These are phyloP conservation scores for Chymomyza procnemis DNA, from an alignment of 2,888 invertebrate genomes.

Conservation along the genomic window DNA sequence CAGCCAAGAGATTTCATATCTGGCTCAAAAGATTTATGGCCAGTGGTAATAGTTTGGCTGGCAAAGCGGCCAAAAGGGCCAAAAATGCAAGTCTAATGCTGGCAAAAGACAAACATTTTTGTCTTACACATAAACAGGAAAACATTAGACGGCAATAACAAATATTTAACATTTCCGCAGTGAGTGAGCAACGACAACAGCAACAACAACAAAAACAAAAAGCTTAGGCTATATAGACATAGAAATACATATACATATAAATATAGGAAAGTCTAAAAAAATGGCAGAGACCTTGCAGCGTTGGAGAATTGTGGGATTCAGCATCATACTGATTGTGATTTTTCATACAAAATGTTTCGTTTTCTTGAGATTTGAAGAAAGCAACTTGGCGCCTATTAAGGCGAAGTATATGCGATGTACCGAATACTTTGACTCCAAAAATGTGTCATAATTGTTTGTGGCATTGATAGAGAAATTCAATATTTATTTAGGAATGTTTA, in stretches of 20 bases:
- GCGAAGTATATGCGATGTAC: too few relatives aligned
- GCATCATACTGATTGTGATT: too few relatives aligned
- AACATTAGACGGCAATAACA: slow-evolving; percentile 72
- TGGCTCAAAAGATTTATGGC: slow-evolving; percentile 54
- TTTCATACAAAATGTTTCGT: too few relatives aligned
- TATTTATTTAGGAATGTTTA: too few relatives aligned
- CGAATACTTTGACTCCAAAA: too few relatives aligned
- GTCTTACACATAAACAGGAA: slow-evolving; percentile 60
- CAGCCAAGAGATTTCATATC: slow-evolving; percentile 21
- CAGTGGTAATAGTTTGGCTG: slow-evolving; percentile 56
- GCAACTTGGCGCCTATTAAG: too few relatives aligned
- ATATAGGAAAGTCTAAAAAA: too few relatives aligned
- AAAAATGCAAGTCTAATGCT: neutral
- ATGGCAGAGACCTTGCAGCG: too few relatives aligned
- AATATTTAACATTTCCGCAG: slow-evolving; percentile 74
- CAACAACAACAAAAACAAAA: slow-evolving; percentile 14
- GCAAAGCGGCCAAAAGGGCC: slow-evolving; percentile 9
- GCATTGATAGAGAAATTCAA: too few relatives aligned
- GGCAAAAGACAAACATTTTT: slow-evolving; percentile 13
- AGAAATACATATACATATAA: neutral
- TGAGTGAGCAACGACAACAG: slow-evolving; percentile 4
- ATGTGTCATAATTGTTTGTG: too few relatives aligned
- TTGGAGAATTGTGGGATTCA: too few relatives aligned
- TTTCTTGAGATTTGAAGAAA: too few relatives aligned
- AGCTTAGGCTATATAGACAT: neutral